Base-by-base conservation (phyloP, 2,113 vertebrate genomes). In the Oenanthe melanoleuca region DNA sequence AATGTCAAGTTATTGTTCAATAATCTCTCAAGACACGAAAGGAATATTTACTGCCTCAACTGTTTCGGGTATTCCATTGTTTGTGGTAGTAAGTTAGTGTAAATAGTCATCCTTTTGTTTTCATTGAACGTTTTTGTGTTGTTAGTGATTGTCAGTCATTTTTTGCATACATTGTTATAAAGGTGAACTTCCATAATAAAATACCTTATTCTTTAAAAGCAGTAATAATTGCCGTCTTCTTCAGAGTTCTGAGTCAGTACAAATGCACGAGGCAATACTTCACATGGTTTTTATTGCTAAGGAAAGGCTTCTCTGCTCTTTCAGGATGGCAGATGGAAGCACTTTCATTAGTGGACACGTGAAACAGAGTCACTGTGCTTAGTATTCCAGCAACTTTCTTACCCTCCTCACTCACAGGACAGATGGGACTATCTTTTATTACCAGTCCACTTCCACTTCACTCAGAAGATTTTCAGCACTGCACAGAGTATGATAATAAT, bases 1-100 rank as follows among this genome's bases (percentile, higher is more conserved):
- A 97, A 89, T 93, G 95, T 97, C 96, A 93, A 92, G 95, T 94
- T 97, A 79, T 79, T 93, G 87, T 96, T 96, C 86, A 81, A 29
- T 97, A 92, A 96, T 96, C 96, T 90, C 86, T 75, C 71, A 93
- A 95, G 91, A 91, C 86, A 86, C 96, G 81, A 96, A 96, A 93
- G 84, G 93, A 86, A 75, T 96, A 96, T 81, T 96, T 93, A 86
- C 73, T 95, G 61, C 73, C 82, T 89, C 71, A 65, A 79, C 87
- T 89, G 72, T 91, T 97, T 91, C 71, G 80, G 60, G 45, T 93
- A 44, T 94, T 90, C 87, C 29, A 45, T 72, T 92, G 70, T 75
- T 75, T 88, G 85, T 81, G 47, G 38, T 92, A 74, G 79, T 49
- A 93, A 55, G 40, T 56, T 47, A 61, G 21, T 90, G 93, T 89